Percentiles rank a stretch among this genome's conserved stretches.
Conservation (phyloP, 2,888 invertebrate genomes). For the Zootermopsis nevadensis region DNA sequence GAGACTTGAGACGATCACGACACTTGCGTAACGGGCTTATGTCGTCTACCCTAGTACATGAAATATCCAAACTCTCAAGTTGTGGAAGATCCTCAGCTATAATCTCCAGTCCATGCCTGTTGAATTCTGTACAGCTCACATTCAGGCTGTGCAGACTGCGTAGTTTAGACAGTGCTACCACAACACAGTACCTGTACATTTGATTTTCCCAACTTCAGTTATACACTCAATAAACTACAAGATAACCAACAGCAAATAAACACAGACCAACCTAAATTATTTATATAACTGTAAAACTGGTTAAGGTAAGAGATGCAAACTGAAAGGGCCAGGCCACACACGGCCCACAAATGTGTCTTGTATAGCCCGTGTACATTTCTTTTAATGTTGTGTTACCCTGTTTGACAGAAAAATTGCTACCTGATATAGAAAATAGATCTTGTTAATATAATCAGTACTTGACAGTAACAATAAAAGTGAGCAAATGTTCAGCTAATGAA, state of each 20-base stretch:
- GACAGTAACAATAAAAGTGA: no score
- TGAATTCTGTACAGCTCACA: conserved; percentile 76
- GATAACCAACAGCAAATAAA: background rate
- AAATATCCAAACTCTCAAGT: conserved; percentile 74
- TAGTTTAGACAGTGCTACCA: conserved; percentile 71
- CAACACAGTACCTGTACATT: conserved; percentile 65
- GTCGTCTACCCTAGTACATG: conserved; percentile 72
- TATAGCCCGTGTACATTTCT: no score
- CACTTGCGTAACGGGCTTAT: conserved; percentile 70
- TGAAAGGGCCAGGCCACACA: no score
- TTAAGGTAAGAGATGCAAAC: no score
- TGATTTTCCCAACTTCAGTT: background rate
- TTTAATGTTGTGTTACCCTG: no score
- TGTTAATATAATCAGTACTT: no score
- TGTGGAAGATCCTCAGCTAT: conserved; percentile 73
- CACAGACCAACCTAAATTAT: no score
- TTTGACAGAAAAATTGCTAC: no score
- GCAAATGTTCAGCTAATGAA: no score
- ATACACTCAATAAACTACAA: background rate
- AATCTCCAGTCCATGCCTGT: conserved; percentile 72
- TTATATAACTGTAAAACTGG: no score
- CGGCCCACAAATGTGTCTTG: no score
- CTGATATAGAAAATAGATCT: no score
- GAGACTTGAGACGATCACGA: conserved; percentile 68
- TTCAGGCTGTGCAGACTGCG: conserved; percentile 71